phyloP scores from a whole-genome alignment of 2,113 vertebrate genomes.

The Accipiter cooperii region DNA sequence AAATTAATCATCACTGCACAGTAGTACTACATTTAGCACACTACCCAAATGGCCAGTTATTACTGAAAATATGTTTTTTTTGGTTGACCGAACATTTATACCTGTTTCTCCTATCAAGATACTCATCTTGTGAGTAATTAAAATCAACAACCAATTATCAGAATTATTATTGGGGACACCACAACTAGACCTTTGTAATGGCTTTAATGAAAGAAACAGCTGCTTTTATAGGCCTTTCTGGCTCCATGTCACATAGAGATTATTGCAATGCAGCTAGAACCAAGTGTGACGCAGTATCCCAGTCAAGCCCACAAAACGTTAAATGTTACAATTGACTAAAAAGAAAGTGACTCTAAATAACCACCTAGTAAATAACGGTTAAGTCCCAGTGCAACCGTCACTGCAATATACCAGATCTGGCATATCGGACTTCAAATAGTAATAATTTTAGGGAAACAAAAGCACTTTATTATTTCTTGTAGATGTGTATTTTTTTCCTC shows the following conservation, averaged over 20 bases:
- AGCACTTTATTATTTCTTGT: slow-evolving; percentile 19
- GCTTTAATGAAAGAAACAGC: background rate
- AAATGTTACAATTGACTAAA: background rate
- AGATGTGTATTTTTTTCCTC: background rate
- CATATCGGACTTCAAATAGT: background rate
- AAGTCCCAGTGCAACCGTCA: slow-evolving; percentile 3
- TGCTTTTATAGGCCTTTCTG: background rate
- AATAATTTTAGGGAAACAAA: slow-evolving; percentile 31
- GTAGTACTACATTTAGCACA: background rate
- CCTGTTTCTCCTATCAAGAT: background rate
- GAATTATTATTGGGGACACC: background rate
- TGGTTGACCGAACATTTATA: background rate
- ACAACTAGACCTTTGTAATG: background rate
- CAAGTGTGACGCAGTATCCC: background rate
- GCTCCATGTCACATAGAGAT: background rate
- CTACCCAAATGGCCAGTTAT: background rate
- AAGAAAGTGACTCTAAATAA: slow-evolving; percentile 23
- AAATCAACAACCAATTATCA: slow-evolving; percentile 32
- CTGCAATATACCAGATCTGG: slow-evolving; percentile 1
- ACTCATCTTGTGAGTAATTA: background rate
- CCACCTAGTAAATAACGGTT: slow-evolving; percentile 38
- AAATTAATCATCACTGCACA: background rate
- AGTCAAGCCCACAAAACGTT: background rate
- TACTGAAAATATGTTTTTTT: background rate
- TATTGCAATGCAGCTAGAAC: background rate